A percentile compares a stretch with the other conserved stretches of the same genome.
phyloP scores from a whole-genome alignment of 2,888 invertebrate genomes.

The Azorinus chamasolen region DNA sequence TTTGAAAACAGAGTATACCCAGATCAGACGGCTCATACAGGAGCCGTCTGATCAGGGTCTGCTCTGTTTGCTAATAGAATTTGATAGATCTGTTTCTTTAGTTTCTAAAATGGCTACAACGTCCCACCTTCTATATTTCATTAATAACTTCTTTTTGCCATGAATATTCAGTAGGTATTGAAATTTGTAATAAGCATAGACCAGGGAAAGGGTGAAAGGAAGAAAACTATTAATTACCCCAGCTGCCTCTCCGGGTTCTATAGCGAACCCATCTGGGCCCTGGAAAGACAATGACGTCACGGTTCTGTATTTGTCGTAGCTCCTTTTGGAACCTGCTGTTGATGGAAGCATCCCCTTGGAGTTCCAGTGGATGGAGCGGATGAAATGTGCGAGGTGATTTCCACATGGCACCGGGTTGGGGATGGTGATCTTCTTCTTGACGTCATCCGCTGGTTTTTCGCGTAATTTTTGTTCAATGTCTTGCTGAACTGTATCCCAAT shows the following conservation, averaged over 20 bases:
- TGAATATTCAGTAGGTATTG: too few species aligned
- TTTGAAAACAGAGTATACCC: too few species aligned
- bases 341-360: conserved; percentile 75
- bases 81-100: too few species aligned
- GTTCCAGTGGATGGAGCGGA: conserved; percentile 74
- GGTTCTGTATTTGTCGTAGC: conserved; percentile 71
- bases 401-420: conserved; percentile 70
- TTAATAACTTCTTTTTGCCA: too few species aligned
- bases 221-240: conserved; percentile 37
- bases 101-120: too few species aligned
- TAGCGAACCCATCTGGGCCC: conserved; percentile 65
- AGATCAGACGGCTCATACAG: too few species aligned
- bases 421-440: conserved; percentile 63
- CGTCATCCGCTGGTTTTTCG: conserved; percentile 59
- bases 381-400: conserved; percentile 75
- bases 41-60: too few species aligned
- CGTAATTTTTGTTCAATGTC: conserved; percentile 42
- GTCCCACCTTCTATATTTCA: too few species aligned
- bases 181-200: too few species aligned
- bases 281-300: conserved; percentile 72
- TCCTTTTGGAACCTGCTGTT: conserved; percentile 69
- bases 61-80: too few species aligned
- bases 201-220: too few species aligned
- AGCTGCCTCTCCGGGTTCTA: conserved; percentile 44
- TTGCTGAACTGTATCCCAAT: conserved; percentile 44